Percentiles rank a stretch among this genome's conserved stretches.
These are phyloP conservation scores for Cydia pomonella DNA, from an alignment of 1,140 invertebrate species.

Conservation along the genomic window DNA sequence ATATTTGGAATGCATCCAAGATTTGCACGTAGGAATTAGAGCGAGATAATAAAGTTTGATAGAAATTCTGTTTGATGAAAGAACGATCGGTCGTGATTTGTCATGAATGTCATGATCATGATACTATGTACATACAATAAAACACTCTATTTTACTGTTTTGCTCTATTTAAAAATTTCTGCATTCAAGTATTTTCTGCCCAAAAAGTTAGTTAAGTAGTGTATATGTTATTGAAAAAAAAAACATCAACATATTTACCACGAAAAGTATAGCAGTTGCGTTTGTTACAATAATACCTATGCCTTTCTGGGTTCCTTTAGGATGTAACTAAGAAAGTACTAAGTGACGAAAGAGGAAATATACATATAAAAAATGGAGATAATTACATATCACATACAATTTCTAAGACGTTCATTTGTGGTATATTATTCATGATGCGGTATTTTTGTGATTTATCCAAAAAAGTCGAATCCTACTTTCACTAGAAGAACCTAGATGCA, in stretches of 20 bases:
- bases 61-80: slow-evolving; percentile 4
- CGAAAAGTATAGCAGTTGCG: no score
- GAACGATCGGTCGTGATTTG: neutral
- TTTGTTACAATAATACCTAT: no score
- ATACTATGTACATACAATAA: neutral
- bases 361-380: no score
- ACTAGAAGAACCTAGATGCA: neutral
- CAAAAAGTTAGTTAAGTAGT: no score
- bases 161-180: neutral
- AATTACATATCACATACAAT: no score
- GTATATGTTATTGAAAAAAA: no score
- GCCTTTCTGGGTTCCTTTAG: no score
- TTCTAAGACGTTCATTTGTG: no score
- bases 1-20: neutral
- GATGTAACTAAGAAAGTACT: no score
- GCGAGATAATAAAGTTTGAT: slow-evolving; percentile 1
- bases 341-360: no score
- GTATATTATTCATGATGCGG: no score
- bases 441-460: neutral
- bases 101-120: neutral
- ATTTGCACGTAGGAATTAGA: slow-evolving; percentile 12
- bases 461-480: neutral
- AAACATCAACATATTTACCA: no score
- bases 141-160: neutral
- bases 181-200: neutral